These are phyloP conservation scores for Spermophilus dauricus DNA, from an alignment of 2,113 vertebrate species.

Conservation along the genomic window DNA sequence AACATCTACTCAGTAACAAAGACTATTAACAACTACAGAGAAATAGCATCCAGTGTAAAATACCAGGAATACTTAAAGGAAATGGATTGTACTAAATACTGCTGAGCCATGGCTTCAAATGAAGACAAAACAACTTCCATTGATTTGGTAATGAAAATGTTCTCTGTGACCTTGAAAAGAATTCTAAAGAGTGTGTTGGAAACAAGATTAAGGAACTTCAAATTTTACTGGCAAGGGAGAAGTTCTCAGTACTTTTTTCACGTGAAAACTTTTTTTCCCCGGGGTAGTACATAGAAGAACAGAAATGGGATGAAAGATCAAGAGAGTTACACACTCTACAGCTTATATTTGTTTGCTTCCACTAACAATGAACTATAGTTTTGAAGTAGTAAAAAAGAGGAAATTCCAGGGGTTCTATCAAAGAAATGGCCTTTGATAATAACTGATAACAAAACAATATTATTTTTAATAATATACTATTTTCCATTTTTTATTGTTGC, in stretches of 20 bases:
- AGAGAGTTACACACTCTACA: background rate
- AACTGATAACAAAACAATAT: background rate
- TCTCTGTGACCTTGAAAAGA: slow-evolving; percentile 30
- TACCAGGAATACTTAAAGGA: background rate
- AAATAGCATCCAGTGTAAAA: background rate
- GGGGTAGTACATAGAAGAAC: background rate
- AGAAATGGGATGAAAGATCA: background rate
- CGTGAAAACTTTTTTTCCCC: background rate
- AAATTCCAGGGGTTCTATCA: background rate
- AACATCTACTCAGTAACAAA: background rate
- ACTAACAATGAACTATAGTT: background rate
- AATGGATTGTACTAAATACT: background rate
- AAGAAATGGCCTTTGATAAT: background rate
- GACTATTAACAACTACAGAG: background rate
- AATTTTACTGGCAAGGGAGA: background rate
- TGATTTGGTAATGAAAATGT: slow-evolving; percentile 14
- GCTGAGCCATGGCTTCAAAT: background rate
- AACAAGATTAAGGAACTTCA: background rate
- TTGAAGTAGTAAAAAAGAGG: background rate
- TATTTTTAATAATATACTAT: too few species aligned
- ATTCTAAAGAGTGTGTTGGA: background rate
- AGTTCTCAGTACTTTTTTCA: background rate
- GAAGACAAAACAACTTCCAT: slow-evolving; percentile 34
- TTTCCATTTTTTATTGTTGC: too few species aligned
- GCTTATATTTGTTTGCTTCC: background rate